Percentiles rank a stretch among this genome's conserved stretches.
phyloP scores from a whole-genome alignment of 2,888 invertebrate species.

The Meghimatium bilineatum region DNA sequence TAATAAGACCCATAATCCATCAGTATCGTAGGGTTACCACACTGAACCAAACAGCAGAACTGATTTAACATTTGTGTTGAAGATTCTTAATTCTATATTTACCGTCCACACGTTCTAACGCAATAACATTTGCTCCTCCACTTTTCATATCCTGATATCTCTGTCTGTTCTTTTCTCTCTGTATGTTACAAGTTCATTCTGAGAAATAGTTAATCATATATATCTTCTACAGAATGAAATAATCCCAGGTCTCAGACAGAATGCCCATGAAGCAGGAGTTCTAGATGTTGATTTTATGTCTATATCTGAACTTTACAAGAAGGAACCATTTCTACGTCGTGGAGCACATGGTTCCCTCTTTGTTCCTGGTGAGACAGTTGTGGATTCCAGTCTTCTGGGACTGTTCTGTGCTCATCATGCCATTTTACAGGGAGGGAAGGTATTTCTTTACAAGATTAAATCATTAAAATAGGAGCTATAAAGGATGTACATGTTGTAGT shows the following conservation, averaged over 20 bases:
- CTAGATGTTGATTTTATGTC: constrained; percentile 53
- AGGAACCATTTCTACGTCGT: constrained; percentile 59
- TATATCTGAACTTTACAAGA: constrained; percentile 56
- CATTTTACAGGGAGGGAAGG: constrained; percentile 61
- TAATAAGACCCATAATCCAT: too few species aligned
- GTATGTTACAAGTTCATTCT: neutral
- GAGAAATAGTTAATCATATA: constrained; percentile 1
- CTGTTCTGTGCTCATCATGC: constrained; percentile 64
- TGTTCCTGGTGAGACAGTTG: constrained; percentile 66
- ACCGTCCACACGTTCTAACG: too few species aligned
- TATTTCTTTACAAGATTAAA: constrained; percentile 38
- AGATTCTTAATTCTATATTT: too few species aligned
- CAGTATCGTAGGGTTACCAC: too few species aligned
- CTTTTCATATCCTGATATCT: too few species aligned
- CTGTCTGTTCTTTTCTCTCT: too few species aligned
- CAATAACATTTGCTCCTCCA: too few species aligned
- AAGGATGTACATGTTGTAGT: too few species aligned
- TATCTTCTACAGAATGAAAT: constrained; percentile 18
- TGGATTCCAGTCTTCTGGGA: constrained; percentile 66
- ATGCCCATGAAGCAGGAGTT: constrained; percentile 48
- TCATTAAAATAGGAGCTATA: neutral
- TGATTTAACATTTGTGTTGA: too few species aligned
- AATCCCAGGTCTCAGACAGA: constrained; percentile 46
- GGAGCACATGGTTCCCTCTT: constrained; percentile 61
- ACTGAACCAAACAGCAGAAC: too few species aligned